Evolutionary conservation across 2,888 invertebrate genomes (phyloP).

Genomic region (Molorchus minor): DNA sequence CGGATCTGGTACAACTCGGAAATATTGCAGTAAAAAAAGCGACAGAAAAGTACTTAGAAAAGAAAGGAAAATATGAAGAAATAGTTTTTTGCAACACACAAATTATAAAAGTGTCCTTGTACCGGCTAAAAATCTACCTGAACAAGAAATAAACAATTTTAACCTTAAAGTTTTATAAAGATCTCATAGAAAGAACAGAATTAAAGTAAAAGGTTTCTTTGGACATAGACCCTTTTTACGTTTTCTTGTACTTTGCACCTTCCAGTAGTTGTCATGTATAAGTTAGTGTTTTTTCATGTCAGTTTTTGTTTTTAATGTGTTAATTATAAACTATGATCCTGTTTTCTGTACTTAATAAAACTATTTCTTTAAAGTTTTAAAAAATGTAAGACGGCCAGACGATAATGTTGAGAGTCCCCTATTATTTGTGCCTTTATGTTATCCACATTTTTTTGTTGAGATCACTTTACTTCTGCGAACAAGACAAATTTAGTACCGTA

Average conservation of each 20-base stretch:
- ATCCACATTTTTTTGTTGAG: too few species aligned
- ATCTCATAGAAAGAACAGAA: not conserved
- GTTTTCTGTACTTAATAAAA: not conserved
- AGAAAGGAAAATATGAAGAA: constrained; percentile 26
- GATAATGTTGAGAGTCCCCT: too few species aligned
- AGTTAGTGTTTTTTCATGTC: not conserved
- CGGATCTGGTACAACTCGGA: constrained; percentile 19
- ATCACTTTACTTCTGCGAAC: too few species aligned
- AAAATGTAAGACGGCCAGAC: too few species aligned
- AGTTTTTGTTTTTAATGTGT: constrained; percentile 1
- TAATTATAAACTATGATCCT: not conserved
- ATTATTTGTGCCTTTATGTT: too few species aligned
- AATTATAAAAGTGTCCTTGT: constrained; percentile 25
- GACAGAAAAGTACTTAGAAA: constrained; percentile 28
- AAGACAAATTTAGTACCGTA: too few species aligned
- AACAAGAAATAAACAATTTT: constrained; percentile 25
- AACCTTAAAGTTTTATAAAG: constrained; percentile 21
- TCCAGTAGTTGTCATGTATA: not conserved
- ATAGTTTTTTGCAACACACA: too few species aligned
- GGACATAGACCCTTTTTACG: not conserved
- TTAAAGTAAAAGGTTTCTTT: not conserved
- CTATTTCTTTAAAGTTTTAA: not conserved
- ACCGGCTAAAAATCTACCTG: constrained; percentile 30
- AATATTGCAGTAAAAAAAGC: constrained; percentile 21
- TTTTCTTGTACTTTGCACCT: constrained; percentile 1